Evolutionary conservation across 1,140 invertebrate genomes (phyloP), one percentile per base, ranked within the genome.

Genomic region (Drosophila willistoni): DNA sequence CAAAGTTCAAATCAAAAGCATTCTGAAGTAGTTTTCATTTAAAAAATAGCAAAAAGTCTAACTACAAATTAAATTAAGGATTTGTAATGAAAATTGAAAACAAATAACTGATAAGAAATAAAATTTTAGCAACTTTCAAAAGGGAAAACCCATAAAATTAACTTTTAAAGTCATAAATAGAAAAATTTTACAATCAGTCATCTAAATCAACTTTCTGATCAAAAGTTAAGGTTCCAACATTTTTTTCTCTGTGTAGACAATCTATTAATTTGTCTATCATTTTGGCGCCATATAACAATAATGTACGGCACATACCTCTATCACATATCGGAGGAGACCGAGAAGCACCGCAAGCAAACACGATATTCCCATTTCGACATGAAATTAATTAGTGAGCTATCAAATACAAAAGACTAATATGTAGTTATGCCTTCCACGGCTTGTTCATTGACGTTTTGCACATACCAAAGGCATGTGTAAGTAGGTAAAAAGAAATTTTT

Each of bases 371-470:
- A 73, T 42, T 41, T 44, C 73, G 69, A 81, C 73, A 73, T 54
- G 69, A 77, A 76, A 73, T 79, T 86, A 85, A 87, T 87, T 85
- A 85, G 67, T 19, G 77, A 68, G 54, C 44, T 61, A 41, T 62
- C 72, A 69, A 19, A 54, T 29, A 54, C 29, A 67, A 67, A 7
- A 67, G 39, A 44, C 9, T 13, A 33, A 44, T 17, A 60, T 69
- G 41, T 59, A 13, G 41, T 56, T 51, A 51, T 9, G 41, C 42
- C 76, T 70, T 70, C 54, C 14, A 13, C 41, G 4, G 39, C 14
- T 34, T 33, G 66, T 59, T 62, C 7, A 22, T 19, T 25, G 19
- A 34, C 12, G 34, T 41, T 60, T 17, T 60, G 33, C 39, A 54
- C 56, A 44, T 76, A 36, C 73, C 73, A 2, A 33, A 9, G 12